A percentile compares a stretch with the other conserved stretches of the same genome.
These are phyloP conservation scores for Mormyrops boulengeri DNA, from an alignment of 2,797 vertebrate species.

Conservation along the genomic window DNA sequence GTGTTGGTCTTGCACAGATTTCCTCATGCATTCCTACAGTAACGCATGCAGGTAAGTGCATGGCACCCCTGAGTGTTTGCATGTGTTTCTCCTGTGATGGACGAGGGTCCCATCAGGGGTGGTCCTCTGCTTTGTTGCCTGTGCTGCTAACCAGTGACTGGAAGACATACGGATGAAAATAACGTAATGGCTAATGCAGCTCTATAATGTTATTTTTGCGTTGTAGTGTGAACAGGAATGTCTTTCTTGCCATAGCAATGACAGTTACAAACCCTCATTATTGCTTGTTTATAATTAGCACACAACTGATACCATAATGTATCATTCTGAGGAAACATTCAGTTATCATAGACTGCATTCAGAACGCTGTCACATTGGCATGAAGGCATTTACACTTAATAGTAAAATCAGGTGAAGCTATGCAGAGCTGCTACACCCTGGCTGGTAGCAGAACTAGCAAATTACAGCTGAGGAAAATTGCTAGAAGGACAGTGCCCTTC, in stretches of 20 bases:
- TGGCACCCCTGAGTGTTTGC: background rate
- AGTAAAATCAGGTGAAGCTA: background rate
- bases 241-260: background rate
- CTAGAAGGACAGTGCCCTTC: background rate
- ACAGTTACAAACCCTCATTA: background rate
- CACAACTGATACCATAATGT: background rate
- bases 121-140: background rate
- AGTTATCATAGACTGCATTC: background rate
- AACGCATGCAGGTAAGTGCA: no score
- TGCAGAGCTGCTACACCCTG: background rate
- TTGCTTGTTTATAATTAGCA: background rate
- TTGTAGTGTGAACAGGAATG: background rate
- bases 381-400: background rate
- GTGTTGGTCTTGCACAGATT: background rate
- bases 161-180: background rate
- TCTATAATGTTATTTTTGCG: background rate
- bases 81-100: background rate
- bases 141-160: background rate
- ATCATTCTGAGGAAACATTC: background rate
- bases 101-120: background rate
- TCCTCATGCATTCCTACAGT: background rate
- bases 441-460: background rate
- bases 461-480: background rate
- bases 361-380: background rate
- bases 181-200: background rate